Evolutionary conservation across 1,140 invertebrate species (phyloP).

Genomic region (Drosophila sucinea): DNA sequence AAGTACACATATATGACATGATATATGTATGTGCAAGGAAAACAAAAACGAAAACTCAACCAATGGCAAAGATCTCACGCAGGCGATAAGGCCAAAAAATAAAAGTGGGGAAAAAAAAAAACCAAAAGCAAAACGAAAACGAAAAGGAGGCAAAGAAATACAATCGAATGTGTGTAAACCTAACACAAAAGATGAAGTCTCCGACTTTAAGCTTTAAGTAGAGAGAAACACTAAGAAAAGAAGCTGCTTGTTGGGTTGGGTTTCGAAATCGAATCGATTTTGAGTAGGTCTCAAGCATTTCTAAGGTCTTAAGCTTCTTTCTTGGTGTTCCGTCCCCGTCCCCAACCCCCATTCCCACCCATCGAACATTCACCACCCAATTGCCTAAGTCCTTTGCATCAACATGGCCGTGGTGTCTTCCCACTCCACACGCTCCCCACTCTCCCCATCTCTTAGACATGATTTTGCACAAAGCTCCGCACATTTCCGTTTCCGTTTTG

Average conservation of each 20-base stretch:
- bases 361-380: not conserved
- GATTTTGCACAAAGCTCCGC: constrained; percentile 75
- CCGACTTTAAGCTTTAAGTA: constrained; percentile 6
- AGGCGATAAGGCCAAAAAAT: constrained; percentile 37
- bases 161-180: not conserved
- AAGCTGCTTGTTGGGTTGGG: not conserved
- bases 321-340: too few species aligned
- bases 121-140: not conserved
- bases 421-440: too few species aligned
- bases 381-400: not conserved
- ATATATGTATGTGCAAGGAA: constrained; percentile 41
- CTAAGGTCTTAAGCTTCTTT: not conserved
- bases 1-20: constrained; percentile 42
- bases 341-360: not conserved
- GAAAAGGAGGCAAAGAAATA: constrained; percentile 38
- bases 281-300: constrained; percentile 1
- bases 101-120: constrained; percentile 3
- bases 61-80: constrained; percentile 55
- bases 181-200: not conserved
- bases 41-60: constrained; percentile 31
- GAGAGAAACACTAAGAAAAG: not conserved
- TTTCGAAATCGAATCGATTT: constrained; percentile 3
- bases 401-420: not conserved
- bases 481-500: constrained; percentile 80
- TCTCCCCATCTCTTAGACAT: constrained; percentile 42